Base-by-base conservation (phyloP, 2,113 vertebrate genomes). In the Nothobranchius furzeri region DNA sequence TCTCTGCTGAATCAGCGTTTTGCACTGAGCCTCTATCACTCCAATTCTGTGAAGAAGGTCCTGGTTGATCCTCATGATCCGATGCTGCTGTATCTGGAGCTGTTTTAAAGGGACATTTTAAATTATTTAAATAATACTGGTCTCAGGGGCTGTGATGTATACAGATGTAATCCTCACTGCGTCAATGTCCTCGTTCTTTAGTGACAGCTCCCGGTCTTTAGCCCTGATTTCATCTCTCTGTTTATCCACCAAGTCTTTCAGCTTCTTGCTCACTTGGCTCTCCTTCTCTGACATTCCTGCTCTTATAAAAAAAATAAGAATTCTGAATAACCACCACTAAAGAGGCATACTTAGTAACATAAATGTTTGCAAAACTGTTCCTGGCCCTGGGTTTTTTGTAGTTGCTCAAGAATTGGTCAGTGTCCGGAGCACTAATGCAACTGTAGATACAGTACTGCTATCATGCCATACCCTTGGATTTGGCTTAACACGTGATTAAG, bases 11-110 rank as follows among this genome's bases (percentile, higher is more conserved):
- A 96, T 96, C 82, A 96, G 75, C 0, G 92, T 91, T 78, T 96
- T 97, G 1, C 96, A 95, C 85, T 96, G 96, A 0, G 94, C 92
- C 80, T 98, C 96, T 2, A 96, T 93, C 55, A 94, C 90, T 0
- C 94, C 93, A 54, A 93, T 88, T 0, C 94, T 90, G 87, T 96
- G 95, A 60, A 96, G 89, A 9, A 98, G 93, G 79, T 98, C 96
- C 0, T 98, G 96, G 82, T 98, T 98, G 25, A 98, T 95, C 73
- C 94, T 95, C 86, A 96, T 98, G 11, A 98, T 70, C 46, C 95
- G 92, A 30, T 92, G 94, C 89, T 97, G 96, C 84, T 98, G 96
- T 87, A 95, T 92, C 89, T 98, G 96, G 12, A 98, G 91, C 96
- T 98, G 75, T 0, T 76, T 17, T 20, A 12, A 5, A 40, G 50